Evolutionary conservation across 2,113 vertebrate genomes (phyloP), one percentile per base, ranked within the genome.

Genomic region (Podarcis raffonei): DNA sequence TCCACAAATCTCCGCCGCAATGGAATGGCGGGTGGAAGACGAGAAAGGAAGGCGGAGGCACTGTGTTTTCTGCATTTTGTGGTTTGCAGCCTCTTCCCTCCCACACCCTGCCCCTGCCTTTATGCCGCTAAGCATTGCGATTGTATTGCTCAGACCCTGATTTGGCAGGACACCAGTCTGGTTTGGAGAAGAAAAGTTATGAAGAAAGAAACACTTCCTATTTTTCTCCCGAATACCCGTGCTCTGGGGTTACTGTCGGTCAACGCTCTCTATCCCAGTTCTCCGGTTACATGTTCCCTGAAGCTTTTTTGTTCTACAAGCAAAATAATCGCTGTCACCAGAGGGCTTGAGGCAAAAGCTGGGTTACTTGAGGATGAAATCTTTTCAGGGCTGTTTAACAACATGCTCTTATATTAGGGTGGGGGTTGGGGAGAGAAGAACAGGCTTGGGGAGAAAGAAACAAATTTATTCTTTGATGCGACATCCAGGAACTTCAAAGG

Each of bases 211-310:
- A 86, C 0, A 1, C 2, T 57, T 32, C 84, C 74, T 0, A 37
- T 72, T 76, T 32, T 79, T 87, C 87, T 4, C 6, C 86, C 82
- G 0, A 78, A 78, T 89, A 81, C 0, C 20, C 71, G 90, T 6
- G 20, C 75, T 23, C 3, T 2, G 78, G 81, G 97, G 97, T 97
- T 97, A 97, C 95, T 96, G 42, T 65, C 92, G 96, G 97, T 97
- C 97, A 94, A 72, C 94, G 96, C 96, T 96, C 96, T 92, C 91
- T 93, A 59, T 80, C 92, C 89, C 88, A 92, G 92, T 83, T 96
- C 92, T 96, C 95, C 1, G 79, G 95, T 97, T 96, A 96, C 96
- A 92, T 93, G 93, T 94, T 94, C 89, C 94, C 95, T 37, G 71
- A 37, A 23, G 84, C 94, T 93, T 90, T 90, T 95, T 94, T 92